phyloP scores from a whole-genome alignment of 1,140 invertebrate genomes.

The Antheraea pernyi region DNA sequence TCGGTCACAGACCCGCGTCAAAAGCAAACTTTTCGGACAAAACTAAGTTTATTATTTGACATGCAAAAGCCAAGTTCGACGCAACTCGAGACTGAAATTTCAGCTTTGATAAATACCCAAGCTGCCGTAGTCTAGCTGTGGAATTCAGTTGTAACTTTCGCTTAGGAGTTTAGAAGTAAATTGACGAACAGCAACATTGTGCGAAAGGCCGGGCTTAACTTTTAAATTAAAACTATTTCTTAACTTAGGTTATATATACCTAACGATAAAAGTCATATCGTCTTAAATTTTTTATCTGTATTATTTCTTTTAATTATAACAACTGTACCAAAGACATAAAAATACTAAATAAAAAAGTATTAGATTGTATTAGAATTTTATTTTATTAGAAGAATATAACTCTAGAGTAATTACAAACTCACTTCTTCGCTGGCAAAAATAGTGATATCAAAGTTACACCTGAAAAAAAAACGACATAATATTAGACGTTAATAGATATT shows the following conservation, averaged over 20 bases:
- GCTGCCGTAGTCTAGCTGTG: constrained; percentile 8
- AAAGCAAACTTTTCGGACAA: constrained; percentile 11
- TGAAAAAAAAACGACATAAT: constrained; percentile 22
- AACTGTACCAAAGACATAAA: too few relatives aligned
- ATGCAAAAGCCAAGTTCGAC: constrained; percentile 17
- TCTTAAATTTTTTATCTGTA: too few relatives aligned
- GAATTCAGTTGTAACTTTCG: constrained; percentile 1
- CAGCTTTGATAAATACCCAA: constrained; percentile 15
- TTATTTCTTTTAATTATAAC: too few relatives aligned
- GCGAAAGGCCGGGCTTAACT: background rate
- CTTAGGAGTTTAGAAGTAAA: background rate
- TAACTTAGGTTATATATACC: background rate
- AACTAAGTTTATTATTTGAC: constrained; percentile 16
- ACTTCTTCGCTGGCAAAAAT: constrained; percentile 39
- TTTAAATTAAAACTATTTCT: background rate
- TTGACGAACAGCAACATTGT: constrained; percentile 7
- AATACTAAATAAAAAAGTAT: too few relatives aligned
- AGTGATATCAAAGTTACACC: constrained; percentile 30
- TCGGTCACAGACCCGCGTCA: background rate
- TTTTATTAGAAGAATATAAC: constrained; percentile 5
- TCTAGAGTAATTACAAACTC: background rate
- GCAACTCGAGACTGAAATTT: constrained; percentile 15
- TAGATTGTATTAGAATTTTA: background rate
- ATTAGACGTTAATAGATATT: too few relatives aligned
- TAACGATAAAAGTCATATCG: too few relatives aligned